These are phyloP conservation scores for Caenorhabditis doughertyi DNA, from an alignment of 2,888 invertebrate genomes.

Conservation along the genomic window DNA sequence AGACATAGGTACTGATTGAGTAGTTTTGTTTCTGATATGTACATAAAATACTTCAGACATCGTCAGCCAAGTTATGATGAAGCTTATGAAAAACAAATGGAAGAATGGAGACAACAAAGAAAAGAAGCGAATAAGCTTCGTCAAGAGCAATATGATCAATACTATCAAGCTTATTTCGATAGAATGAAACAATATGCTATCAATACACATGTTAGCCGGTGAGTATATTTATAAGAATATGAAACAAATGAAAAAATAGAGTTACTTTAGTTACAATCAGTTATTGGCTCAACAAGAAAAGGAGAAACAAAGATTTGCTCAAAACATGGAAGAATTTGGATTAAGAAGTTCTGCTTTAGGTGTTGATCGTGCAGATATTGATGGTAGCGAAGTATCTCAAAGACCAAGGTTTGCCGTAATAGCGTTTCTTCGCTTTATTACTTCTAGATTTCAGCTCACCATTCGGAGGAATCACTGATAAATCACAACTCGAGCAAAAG, in stretches of 20 bases:
- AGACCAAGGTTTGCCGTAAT: constrained; percentile 33
- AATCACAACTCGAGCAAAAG: constrained; percentile 54
- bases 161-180: constrained; percentile 72
- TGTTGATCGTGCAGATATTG: constrained; percentile 41
- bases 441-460: constrained; percentile 59
- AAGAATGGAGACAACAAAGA: constrained; percentile 51
- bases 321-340: constrained; percentile 69
- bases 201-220: constrained; percentile 63
- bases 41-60: constrained; percentile 22
- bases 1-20: constrained; percentile 31
- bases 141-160: constrained; percentile 59
- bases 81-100: constrained; percentile 48
- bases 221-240: neutral
- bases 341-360: constrained; percentile 58
- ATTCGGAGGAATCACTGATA: constrained; percentile 66
- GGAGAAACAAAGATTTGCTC: constrained; percentile 60
- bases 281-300: constrained; percentile 61
- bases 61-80: constrained; percentile 39
- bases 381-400: constrained; percentile 25
- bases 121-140: constrained; percentile 46
- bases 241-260: neutral
- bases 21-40: neutral
- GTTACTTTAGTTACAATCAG: constrained; percentile 58
- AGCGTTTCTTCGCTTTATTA: neutral
- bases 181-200: constrained; percentile 69